Base-by-base conservation (phyloP, 2,888 invertebrate genomes). In the Incurvaria masculella region DNA sequence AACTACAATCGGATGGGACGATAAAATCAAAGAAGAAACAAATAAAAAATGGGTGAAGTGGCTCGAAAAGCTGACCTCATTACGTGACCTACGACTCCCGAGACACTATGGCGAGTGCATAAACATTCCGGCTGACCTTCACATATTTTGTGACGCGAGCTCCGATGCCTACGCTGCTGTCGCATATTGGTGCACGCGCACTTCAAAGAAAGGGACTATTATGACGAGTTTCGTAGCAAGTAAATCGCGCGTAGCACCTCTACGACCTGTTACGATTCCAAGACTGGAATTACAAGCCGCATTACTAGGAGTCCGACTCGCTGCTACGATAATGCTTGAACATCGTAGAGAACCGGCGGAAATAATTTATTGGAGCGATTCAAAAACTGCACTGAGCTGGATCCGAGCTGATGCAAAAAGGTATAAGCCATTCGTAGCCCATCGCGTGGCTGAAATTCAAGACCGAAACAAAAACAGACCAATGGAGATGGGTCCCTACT, bases 401-500 rank as follows among this genome's bases (percentile, higher is more conserved):
- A 33, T 33, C 2, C 45, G 27, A 8, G 11, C 17, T 8, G 33
- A 45, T 33, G 38, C 33, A 14, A 3, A 17, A 4, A 27, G 17
- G 4, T 45, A 45, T 33, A 18, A 14, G 18, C 33, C 45, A 10
- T 45, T 33, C 20, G 45, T 45, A 3, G 45, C 45, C 4, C 45
- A 33, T 26, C 4, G 33, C 3, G 11, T 45, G 4, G 45, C 26
- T 6, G 45, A 45, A 38, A 27, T 45, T 18, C n/a, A 27, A 16
- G 19, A 45, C 4, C n/a, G 5, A n/a, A n/a, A 33, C 45, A 10
- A 19, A 45, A 18, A 3, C 20, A 2, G 14, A 17, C 1, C 21
- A 51, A 2, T 56, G 53, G 56, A 17, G 45, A 16, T 54, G 52
- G 51, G 46, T 56, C 1, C 52, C 52, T 1, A 40, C 49, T 0